Evolutionary conservation across 2,888 invertebrate species (phyloP).

Genomic region (Geophilus truncorum): DNA sequence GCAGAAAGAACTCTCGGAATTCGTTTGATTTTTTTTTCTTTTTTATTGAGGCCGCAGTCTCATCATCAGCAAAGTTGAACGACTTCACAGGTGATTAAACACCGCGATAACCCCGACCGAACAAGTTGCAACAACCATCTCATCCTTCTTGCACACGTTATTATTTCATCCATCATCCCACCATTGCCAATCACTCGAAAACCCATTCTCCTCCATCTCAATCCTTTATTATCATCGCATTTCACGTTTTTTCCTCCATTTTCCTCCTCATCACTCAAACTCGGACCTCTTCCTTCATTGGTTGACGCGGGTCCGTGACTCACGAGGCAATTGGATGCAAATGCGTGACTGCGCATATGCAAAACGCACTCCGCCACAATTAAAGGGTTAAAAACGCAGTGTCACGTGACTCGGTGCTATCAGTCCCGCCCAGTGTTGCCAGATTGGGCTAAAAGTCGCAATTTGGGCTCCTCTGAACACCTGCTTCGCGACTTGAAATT

Average conservation of each 20-base stretch:
- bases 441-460: no score
- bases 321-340: slow-evolving; percentile 2
- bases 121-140: not conserved
- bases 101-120: not conserved
- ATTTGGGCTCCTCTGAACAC: no score
- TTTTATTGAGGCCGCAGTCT: slow-evolving; percentile 5
- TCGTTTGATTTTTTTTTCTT: not conserved
- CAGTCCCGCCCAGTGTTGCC: no score
- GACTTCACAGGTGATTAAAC: slow-evolving; percentile 10
- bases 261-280: not conserved
- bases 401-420: not conserved
- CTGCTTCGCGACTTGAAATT: no score
- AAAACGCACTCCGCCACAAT: not conserved
- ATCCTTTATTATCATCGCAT: not conserved
- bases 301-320: not conserved
- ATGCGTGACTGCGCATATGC: not conserved
- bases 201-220: not conserved
- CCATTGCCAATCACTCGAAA: not conserved
- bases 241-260: no score
- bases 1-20: not conserved
- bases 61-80: slow-evolving; percentile 5
- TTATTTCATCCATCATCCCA: not conserved
- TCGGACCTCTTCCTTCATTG: not conserved
- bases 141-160: not conserved
- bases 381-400: slow-evolving; percentile 3